Percentiles rank a stretch among this genome's conserved stretches.
phyloP scores from a whole-genome alignment of 2,797 vertebrate species.

The Champsocephalus gunnari region DNA sequence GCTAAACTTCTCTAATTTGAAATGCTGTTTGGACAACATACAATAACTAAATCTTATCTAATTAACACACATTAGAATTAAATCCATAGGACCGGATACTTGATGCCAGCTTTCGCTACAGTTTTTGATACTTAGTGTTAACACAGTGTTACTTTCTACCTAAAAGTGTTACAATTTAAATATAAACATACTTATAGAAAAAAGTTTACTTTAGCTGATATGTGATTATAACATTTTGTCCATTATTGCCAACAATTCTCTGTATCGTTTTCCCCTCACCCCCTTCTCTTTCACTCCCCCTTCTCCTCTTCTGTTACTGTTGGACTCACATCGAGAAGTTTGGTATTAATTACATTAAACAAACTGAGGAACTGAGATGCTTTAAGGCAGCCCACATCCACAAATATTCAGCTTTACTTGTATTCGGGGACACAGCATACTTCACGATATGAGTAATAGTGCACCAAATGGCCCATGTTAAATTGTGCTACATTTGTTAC shows the following conservation, averaged over 20 bases:
- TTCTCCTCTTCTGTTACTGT: constrained; percentile 27
- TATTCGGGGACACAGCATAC: constrained; percentile 16
- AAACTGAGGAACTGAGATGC: constrained; percentile 38
- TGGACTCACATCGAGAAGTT: constrained; percentile 34
- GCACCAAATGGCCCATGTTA: constrained; percentile 36
- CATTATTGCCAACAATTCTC: constrained; percentile 43
- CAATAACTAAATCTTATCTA: background rate
- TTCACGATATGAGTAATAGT: constrained; percentile 17
- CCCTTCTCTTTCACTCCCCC: background rate
- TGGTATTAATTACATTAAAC: constrained; percentile 56
- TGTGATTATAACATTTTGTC: constrained; percentile 28
- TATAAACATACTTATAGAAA: no score
- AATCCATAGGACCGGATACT: background rate
- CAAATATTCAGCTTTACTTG: constrained; percentile 23
- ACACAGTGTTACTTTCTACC: no score
- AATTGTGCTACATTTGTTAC: constrained; percentile 55
- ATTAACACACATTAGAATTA: background rate
- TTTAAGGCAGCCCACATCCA: constrained; percentile 41
- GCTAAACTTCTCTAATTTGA: background rate
- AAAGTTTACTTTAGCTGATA: background rate
- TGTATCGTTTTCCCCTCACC: background rate
- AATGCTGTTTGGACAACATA: background rate
- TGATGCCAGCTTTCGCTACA: background rate
- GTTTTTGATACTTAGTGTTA: background rate
- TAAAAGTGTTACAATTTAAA: no score